Base-by-base conservation (phyloP, 2,113 vertebrate genomes). In the Ptilorrhoa leucosticta region DNA sequence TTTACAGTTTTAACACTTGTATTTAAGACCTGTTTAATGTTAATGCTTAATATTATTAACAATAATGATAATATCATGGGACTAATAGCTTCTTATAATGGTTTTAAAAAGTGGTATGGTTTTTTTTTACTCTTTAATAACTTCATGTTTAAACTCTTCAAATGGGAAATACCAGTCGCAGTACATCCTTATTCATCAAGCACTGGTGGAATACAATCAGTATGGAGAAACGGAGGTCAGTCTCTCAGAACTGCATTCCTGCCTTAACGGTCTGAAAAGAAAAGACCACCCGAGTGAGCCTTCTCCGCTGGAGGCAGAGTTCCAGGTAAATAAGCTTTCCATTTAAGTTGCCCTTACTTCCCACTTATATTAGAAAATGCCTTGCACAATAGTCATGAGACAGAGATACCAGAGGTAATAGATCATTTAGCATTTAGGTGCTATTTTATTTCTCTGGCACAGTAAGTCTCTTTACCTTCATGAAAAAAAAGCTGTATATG, bases 151-250 rank as follows among this genome's bases (percentile, higher is more conserved):
- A 56, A 90, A 92, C 27, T 5, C n/a, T 94, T 80, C 54, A 63
- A 51, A 68, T 88, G 95, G 86, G 68, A 51, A 80, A 50, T 11
- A 33, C 0, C 66, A 99, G 99, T 97, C 99, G 47, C 99, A 99
- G 97, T 99, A 99, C 96, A 99, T 99, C 96, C 97, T 99, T 95
- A 99, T 99, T 85, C 99, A 99, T 95, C 99, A 99, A 97, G 99
- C 99, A 0, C 96, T 99, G 94, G 98, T 99, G 91, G 99, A 99
- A 89, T 98, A 99, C 94, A 99, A 98, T 91, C 99, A 99, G 96
- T 99, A 98, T 94, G 99, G 99, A 39, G 99, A 99, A 93, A 99
- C 99, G 1, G 99, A 99, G 97, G 94, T 99, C 94, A 65, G 16
- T 42, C 94, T 99, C 96, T 92, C 98, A 30, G 99, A 99, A 72